Conservation (phyloP, 2,113 vertebrate species). For the Neodon shergylaensis region DNA sequence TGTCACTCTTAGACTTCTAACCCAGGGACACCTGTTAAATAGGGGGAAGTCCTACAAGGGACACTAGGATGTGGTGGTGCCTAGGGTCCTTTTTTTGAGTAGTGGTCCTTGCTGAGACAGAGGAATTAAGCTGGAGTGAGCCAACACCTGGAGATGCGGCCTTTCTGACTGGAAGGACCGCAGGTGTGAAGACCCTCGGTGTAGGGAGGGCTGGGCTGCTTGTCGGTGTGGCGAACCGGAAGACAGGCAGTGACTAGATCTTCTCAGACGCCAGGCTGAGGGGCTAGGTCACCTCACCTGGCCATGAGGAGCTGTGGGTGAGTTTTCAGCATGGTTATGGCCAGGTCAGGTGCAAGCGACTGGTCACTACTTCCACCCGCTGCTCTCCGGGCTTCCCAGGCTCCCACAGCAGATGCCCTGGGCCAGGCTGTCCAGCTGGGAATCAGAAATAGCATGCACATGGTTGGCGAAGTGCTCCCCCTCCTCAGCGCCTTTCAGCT, state of each 20-base stretch:
- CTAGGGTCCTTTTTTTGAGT: background rate
- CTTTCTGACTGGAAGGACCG: background rate
- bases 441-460: constrained; percentile 79
- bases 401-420: constrained; percentile 45
- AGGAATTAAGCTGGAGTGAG: background rate
- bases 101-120: background rate
- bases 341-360: background rate
- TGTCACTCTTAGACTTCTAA: background rate
- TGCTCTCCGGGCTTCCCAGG: background rate
- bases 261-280: background rate
- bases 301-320: background rate
- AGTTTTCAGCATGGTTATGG: background rate
- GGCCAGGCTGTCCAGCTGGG: constrained; percentile 55
- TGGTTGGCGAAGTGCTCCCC: constrained; percentile 60
- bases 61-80: background rate
- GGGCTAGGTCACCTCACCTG: background rate
- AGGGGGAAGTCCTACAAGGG: background rate
- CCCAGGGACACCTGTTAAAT: background rate
- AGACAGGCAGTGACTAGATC: background rate
- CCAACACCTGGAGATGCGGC: background rate
- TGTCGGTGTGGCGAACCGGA: background rate
- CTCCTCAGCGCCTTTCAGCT: constrained; percentile 50
- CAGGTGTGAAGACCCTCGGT: background rate
- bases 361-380: background rate
- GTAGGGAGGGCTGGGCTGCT: background rate